phyloP scores from a whole-genome alignment of 2,888 invertebrate genomes.

The Elysia crispata region DNA sequence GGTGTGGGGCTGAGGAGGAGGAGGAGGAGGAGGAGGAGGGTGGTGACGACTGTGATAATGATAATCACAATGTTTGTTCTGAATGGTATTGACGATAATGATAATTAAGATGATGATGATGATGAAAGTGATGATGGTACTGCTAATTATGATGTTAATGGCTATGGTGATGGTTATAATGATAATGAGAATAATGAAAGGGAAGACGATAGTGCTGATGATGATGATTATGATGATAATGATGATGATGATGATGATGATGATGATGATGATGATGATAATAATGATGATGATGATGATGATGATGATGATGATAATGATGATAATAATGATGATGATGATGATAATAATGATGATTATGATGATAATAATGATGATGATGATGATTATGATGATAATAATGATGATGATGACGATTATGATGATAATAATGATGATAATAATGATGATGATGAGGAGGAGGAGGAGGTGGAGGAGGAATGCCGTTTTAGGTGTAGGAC shows the following conservation, averaged over 20 bases:
- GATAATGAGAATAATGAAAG: neutral
- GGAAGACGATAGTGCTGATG: neutral
- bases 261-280: constrained; percentile 36
- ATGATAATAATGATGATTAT: constrained; percentile 26
- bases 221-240: constrained; percentile 22
- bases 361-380: neutral
- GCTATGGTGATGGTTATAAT: neutral
- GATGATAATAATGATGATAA: too few relatives aligned
- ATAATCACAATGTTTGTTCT: too few relatives aligned
- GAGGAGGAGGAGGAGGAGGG: too few relatives aligned
- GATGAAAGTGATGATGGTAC: too few relatives aligned
- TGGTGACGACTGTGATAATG: too few relatives aligned
- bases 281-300: constrained; percentile 33
- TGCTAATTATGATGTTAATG: too few relatives aligned
- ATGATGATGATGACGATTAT: constrained; percentile 13
- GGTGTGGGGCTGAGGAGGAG: too few relatives aligned
- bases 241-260: constrained; percentile 11
- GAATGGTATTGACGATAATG: neutral
- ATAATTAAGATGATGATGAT: neutral
- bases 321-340: constrained; percentile 13
- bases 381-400: constrained; percentile 31
- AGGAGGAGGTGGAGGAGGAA: too few relatives aligned
- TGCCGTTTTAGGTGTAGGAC: too few relatives aligned
- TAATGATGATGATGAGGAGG: too few relatives aligned
- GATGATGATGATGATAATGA: constrained; percentile 28